Evolutionary conservation across 2,888 invertebrate species (phyloP).

Genomic region (Schizaphis graminum): DNA sequence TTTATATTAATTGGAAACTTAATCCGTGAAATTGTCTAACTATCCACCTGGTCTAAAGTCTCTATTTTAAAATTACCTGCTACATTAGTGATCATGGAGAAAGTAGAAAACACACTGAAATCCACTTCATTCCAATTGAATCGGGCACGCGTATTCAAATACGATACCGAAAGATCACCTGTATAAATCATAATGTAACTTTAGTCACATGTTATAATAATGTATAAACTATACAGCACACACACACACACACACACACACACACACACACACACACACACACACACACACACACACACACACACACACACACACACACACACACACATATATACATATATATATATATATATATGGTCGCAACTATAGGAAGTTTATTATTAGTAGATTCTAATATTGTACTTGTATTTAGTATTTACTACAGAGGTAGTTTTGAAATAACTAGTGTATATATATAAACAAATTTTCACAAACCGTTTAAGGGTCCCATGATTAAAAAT

Average conservation of each 20-base stretch:
- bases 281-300: too few relatives aligned
- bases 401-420: not conserved
- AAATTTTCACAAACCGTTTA: constrained; percentile 78
- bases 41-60: not conserved
- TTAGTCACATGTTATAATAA: not conserved
- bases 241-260: too few relatives aligned
- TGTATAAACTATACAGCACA: too few relatives aligned
- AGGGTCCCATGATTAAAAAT: constrained; percentile 88
- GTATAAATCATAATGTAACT: constrained; percentile 54
- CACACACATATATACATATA: too few relatives aligned
- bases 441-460: not conserved
- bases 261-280: too few relatives aligned
- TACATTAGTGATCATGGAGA: constrained; percentile 85
- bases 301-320: too few relatives aligned
- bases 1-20: not conserved
- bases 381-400: not conserved
- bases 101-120: constrained; percentile 88
- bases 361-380: not conserved
- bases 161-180: constrained; percentile 87
- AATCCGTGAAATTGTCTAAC: not conserved
- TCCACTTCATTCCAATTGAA: constrained; percentile 92
- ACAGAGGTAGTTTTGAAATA: not conserved
- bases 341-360: too few relatives aligned
- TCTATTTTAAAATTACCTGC: constrained; percentile 76
- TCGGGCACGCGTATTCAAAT: constrained; percentile 84